A percentile compares a stretch with the other conserved stretches of the same genome.
These are phyloP conservation scores for Exaiptasia diaphana DNA, from an alignment of 64 coral and sea anemone species.

Conservation along the genomic window DNA sequence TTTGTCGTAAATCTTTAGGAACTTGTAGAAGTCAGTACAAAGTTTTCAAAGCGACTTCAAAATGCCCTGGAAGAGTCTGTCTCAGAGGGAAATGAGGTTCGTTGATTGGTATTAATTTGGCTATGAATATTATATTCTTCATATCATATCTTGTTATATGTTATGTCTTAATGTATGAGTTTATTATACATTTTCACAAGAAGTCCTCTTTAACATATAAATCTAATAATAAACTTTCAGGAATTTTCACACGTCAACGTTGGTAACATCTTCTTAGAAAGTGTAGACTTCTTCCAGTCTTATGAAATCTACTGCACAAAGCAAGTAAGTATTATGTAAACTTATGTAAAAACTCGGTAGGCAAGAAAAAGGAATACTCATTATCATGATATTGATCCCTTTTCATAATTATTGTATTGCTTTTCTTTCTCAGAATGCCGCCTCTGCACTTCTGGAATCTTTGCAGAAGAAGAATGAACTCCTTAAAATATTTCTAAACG, in stretches of 20 bases:
- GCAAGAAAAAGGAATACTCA: no score
- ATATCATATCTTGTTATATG: neutral
- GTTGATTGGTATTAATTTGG: neutral
- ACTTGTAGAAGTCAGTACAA: conserved; percentile 75
- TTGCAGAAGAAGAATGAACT: conserved; percentile 94
- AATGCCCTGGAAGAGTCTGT: conserved; percentile 77
- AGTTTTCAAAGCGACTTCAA: conserved; percentile 75
- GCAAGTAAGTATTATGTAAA: conserved; percentile 56
- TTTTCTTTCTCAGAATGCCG: conserved; percentile 57
- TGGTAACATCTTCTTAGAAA: conserved; percentile 84
- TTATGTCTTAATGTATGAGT: no score
- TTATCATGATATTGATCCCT: no score
- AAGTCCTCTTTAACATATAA: no score
- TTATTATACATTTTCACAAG: no score
- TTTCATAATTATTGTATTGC: no score
- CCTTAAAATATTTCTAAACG: conserved; percentile 86
- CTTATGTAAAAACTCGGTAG: no score
- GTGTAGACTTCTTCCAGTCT: conserved; percentile 88
- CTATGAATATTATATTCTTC: neutral
- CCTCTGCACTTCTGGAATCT: conserved; percentile 77
- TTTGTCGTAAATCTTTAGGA: conserved; percentile 31
- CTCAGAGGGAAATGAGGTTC: conserved; percentile 80
- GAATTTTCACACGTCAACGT: conserved; percentile 87
- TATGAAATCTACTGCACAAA: conserved; percentile 97
- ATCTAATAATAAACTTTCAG: no score